Evolutionary conservation across 2,888 invertebrate species (phyloP).

Genomic region (Pseudanteris insignis): DNA sequence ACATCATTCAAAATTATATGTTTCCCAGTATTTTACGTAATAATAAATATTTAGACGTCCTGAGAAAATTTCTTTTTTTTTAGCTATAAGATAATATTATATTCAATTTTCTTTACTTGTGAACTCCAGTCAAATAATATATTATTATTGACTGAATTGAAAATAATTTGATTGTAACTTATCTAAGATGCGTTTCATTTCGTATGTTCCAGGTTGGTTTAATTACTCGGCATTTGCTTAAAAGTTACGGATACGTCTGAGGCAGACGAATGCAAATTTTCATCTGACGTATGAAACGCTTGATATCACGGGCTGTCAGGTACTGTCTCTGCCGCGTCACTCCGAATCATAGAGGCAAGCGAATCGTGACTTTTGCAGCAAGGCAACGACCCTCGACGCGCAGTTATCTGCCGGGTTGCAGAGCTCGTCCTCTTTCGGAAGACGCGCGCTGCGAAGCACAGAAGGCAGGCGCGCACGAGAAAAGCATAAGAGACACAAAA

Average conservation of each 20-base stretch:
- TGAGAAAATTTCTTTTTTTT: no score
- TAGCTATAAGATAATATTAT: no score
- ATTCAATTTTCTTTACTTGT: no score
- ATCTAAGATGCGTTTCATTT: no score
- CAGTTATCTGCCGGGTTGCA: constrained; percentile 48
- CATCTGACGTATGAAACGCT: constrained; percentile 27
- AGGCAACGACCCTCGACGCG: constrained; percentile 48
- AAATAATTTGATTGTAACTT: not conserved
- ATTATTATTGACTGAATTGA: no score
- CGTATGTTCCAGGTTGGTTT: constrained; percentile 27
- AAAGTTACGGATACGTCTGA: constrained; percentile 29
- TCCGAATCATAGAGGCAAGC: constrained; percentile 43
- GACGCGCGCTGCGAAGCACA: constrained; percentile 31
- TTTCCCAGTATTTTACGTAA: no score
- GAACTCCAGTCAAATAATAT: no score
- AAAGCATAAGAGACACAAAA: constrained; percentile 14
- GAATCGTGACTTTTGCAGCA: constrained; percentile 47
- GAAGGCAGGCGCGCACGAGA: constrained; percentile 13
- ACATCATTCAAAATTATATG: no score
- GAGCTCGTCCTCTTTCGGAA: constrained; percentile 31
- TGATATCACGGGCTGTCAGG: constrained; percentile 41
- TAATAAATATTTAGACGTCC: no score
- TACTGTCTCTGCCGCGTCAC: constrained; percentile 43
- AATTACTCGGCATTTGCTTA: constrained; percentile 29
- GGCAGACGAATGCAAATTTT: constrained; percentile 28